Conservation (phyloP, 2,797 vertebrate genomes). For the Chromobotia macracanthus region DNA sequence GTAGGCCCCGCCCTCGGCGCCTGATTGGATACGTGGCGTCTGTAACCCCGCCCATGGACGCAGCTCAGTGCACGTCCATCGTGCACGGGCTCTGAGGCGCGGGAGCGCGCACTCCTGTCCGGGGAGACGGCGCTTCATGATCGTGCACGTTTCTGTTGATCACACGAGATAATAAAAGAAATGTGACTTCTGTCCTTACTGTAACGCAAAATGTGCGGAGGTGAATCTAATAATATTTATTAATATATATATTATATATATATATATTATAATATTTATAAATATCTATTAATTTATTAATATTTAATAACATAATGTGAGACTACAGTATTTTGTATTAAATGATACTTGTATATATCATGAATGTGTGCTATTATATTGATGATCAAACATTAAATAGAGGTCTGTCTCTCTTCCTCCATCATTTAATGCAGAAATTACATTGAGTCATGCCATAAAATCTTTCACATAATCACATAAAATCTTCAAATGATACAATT, state of each 20-base stretch:
- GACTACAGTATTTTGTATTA: too few relatives aligned
- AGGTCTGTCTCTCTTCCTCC: slow-evolving; percentile 67
- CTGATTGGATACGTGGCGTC: slow-evolving; percentile 18
- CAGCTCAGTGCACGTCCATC: slow-evolving; percentile 73
- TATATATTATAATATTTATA: neutral
- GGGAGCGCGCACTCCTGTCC: slow-evolving; percentile 44
- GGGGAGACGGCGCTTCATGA: neutral
- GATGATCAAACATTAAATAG: neutral
- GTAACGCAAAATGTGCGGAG: neutral
- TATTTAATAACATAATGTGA: too few relatives aligned
- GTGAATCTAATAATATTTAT: too few relatives aligned
- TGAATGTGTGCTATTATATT: too few relatives aligned
- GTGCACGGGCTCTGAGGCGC: slow-evolving; percentile 69
- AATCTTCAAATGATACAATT: slow-evolving; percentile 10
- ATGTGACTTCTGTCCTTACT: slow-evolving; percentile 14
- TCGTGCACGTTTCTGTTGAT: slow-evolving; percentile 53
- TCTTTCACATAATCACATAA: too few relatives aligned
- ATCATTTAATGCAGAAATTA: neutral
- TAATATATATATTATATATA: too few relatives aligned
- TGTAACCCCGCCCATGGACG: slow-evolving; percentile 48
- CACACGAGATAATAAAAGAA: slow-evolving; percentile 50
- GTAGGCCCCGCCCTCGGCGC: slow-evolving; percentile 70
- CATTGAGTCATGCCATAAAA: slow-evolving; percentile 20
- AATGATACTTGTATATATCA: too few relatives aligned
- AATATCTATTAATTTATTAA: too few relatives aligned